Percentiles rank a stretch among this genome's conserved stretches.
These are phyloP conservation scores for Salmo trutta DNA, from an alignment of 2,797 vertebrate genomes.

Conservation along the genomic window DNA sequence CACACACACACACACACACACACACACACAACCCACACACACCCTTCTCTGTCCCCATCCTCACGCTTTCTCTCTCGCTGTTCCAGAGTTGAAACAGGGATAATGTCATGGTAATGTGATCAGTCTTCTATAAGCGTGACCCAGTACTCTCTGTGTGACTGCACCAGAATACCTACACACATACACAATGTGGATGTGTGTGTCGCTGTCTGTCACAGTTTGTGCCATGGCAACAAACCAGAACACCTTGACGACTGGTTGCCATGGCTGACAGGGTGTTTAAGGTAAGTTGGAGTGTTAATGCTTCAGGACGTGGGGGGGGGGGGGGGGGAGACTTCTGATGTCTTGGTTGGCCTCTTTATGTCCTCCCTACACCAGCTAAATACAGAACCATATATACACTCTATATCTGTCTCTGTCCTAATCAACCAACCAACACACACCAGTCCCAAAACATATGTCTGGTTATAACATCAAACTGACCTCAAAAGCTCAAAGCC, in stretches of 20 bases:
- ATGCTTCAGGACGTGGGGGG: neutral
- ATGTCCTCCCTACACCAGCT: neutral
- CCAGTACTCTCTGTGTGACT: too few relatives aligned
- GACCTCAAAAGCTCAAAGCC: neutral
- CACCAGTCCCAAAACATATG: neutral
- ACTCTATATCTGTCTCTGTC: neutral
- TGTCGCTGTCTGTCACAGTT: too few relatives aligned
- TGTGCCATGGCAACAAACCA: too few relatives aligned
- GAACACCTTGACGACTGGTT: too few relatives aligned
- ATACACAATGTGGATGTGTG: neutral
- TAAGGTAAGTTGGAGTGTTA: neutral
- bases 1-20: too few relatives aligned
- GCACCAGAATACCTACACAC: neutral
- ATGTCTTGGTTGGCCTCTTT: neutral
- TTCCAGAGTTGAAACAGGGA: too few relatives aligned
- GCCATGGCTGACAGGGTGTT: neutral
- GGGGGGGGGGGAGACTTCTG: neutral
- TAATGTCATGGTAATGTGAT: too few relatives aligned
- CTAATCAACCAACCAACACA: neutral
- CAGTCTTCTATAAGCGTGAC: too few relatives aligned
- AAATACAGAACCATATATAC: neutral
- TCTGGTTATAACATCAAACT: neutral
- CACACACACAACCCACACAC: too few relatives aligned
- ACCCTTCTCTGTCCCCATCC: too few relatives aligned
- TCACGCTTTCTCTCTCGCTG: too few relatives aligned